Base-by-base conservation (phyloP, 2,797 vertebrate genomes). In the Mus spretus region DNA sequence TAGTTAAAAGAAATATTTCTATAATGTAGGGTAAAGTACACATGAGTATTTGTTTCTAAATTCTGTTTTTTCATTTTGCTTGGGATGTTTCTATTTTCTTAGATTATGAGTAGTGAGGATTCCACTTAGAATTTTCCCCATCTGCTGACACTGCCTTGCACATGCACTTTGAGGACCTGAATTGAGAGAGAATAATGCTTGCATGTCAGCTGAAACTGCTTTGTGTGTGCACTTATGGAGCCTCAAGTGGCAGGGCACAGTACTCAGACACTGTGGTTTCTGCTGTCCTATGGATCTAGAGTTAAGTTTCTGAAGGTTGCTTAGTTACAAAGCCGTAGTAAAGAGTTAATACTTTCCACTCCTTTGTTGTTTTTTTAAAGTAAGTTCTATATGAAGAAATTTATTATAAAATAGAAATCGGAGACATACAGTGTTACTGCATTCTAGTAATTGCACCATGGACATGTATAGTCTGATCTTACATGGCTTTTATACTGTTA, bases 321-420 rank as follows among this genome's bases (percentile, higher is more conserved):
- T 93, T 97, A 28, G 78, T 95, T 34, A 65, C 53, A 79, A 72
- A 96, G 31, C 47, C 95, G 0, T 84, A 84, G 81, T 92, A 72
- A 3, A 93, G 57, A 93, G 72, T 90, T 81, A 91, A 87, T 95
- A 70, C 89, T 95, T 96, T 57, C 24, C 47, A 78, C 26, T 91
- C 15, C 24, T 89, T 12, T 57, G 17, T 70, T 67, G 14, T 67
- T n/a, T 67, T 55, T 89, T 44, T 86, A 83, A 53, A 55, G 13
- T 6, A 70, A 93, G 28, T 95, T 94, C 28, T 97, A 57, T 50
- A 17, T 88, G 72, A 90, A 89, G 40, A 91, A 83, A 79, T 80
- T 93, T 17, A 79, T 95, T 96, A 82, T 89, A 89, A 93, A 96
- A 65, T 55, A 85, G 26, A 95, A 95, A 91, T 85, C 34, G 89